phyloP scores from a whole-genome alignment of 2,113 vertebrate genomes.

The Rhabdomys dilectus region DNA sequence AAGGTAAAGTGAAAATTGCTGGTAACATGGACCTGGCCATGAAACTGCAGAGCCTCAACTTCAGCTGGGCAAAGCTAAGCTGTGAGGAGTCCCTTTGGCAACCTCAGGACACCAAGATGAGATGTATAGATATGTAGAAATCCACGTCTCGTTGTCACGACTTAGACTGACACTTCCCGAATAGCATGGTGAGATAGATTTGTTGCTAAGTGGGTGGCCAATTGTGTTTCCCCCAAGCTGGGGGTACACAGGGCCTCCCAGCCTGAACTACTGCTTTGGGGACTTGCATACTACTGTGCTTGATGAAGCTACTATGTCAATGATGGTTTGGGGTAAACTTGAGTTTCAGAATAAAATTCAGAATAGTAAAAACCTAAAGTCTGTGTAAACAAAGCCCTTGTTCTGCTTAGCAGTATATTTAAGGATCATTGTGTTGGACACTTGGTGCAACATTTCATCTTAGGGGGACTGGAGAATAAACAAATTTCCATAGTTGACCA shows the following conservation, averaged over 20 bases:
- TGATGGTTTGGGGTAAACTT: conserved; percentile 76
- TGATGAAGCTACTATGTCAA: conserved; percentile 75
- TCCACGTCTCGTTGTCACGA: conserved; percentile 65
- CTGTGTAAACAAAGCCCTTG: conserved; percentile 76
- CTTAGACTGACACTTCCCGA: conserved; percentile 72
- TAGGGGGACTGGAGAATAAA: conserved; percentile 60
- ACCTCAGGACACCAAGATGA: conserved; percentile 69
- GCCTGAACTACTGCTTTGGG: conserved; percentile 66
- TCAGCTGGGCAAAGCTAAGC: conserved; percentile 92
- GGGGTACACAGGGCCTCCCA: conserved; percentile 72
- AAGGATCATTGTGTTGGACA: conserved; percentile 63
- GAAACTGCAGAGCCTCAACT: conserved; percentile 96
- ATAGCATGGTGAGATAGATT: conserved; percentile 50
- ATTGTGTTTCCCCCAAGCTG: conserved; percentile 73
- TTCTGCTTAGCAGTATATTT: conserved; percentile 70
- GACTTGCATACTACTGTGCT: conserved; percentile 71
- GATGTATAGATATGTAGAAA: conserved; percentile 13
- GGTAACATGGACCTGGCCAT: conserved; percentile 97
- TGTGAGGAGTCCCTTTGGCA: conserved; percentile 87
- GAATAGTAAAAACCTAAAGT: conserved; percentile 69
- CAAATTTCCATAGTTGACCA: conserved; percentile 39
- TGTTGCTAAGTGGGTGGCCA: conserved; percentile 69
- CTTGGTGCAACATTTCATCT: conserved; percentile 42
- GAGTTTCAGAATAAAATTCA: conserved; percentile 76
- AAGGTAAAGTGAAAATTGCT: conserved; percentile 95